Evolutionary conservation across 2,797 vertebrate species (phyloP).

Genomic region (Bradypodion pumilum): DNA sequence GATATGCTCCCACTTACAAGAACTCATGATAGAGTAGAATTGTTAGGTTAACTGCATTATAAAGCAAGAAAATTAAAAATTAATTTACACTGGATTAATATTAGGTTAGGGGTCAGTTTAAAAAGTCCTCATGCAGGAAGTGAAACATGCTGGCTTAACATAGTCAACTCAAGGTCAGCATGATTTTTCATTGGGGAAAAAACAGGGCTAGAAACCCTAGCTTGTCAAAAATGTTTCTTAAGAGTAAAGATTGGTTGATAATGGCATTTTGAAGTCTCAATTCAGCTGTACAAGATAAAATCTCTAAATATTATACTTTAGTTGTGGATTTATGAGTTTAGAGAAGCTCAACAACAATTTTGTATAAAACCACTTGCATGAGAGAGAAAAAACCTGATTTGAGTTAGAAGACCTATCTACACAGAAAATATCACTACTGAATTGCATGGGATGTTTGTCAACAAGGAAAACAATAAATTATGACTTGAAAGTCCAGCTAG

Average conservation of each 20-base stretch:
- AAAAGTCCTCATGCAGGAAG: slow-evolving; percentile 37
- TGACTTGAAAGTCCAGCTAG: neutral
- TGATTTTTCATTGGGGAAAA: neutral
- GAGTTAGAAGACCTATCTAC: slow-evolving; percentile 10
- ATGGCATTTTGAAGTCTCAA: slow-evolving; percentile 54
- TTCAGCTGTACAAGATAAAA: slow-evolving; percentile 51
- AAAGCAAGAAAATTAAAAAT: slow-evolving; percentile 27
- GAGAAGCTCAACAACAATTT: slow-evolving; percentile 39
- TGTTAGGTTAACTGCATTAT: slow-evolving; percentile 60
- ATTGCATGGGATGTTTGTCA: slow-evolving; percentile 23
- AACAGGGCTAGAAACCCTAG: slow-evolving; percentile 11
- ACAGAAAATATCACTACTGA: slow-evolving; percentile 9
- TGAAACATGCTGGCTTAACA: slow-evolving; percentile 28
- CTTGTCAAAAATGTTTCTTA: slow-evolving; percentile 47
- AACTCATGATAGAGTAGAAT: slow-evolving; percentile 1
- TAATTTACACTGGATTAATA: slow-evolving; percentile 37
- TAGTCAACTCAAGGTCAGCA: slow-evolving; percentile 58
- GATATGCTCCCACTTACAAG: no score
- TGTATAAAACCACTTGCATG: slow-evolving; percentile 39
- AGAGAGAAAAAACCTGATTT: slow-evolving; percentile 44
- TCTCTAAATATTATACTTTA: slow-evolving; percentile 55
- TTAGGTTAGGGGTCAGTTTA: slow-evolving; percentile 8
- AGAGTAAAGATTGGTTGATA: slow-evolving; percentile 55
- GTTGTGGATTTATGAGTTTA: slow-evolving; percentile 60
- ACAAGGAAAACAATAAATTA: slow-evolving; percentile 2